Conservation (phyloP, 2,797 vertebrate genomes). For the Erithacus rubecula region DNA sequence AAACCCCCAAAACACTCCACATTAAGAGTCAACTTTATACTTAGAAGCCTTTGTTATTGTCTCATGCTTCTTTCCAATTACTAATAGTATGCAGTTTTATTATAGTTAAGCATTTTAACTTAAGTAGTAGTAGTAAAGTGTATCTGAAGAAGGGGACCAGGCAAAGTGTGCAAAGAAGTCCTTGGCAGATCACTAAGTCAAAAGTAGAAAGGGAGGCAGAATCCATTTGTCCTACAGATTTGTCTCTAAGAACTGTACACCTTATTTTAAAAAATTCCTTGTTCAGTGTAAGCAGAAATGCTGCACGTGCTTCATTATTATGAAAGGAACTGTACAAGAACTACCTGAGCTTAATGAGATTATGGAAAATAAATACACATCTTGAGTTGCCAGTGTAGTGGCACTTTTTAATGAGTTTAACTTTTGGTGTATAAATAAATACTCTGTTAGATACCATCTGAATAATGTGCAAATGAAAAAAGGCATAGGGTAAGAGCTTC, state of each 20-base stretch:
- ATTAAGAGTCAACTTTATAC: not conserved
- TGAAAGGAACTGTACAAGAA: not conserved
- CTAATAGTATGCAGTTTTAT: not conserved
- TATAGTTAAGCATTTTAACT: not conserved
- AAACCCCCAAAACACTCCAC: not conserved
- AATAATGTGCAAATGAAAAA: conserved; percentile 38
- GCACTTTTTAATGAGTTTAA: conserved; percentile 46
- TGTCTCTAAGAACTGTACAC: not conserved
- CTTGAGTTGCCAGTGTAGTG: not conserved
- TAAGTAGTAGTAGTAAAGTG: not conserved
- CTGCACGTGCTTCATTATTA: not conserved
- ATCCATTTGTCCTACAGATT: not conserved
- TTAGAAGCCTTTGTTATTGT: not conserved
- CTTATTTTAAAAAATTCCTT: not conserved
- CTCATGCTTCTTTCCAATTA: not conserved
- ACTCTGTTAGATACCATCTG: conserved; percentile 19
- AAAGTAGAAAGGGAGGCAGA: not conserved
- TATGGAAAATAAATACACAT: conserved; percentile 48
- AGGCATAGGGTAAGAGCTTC: not conserved
- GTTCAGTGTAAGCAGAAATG: not conserved
- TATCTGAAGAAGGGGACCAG: not conserved
- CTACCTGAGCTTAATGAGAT: conserved; percentile 53
- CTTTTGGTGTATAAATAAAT: conserved; percentile 36
- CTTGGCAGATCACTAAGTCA: not conserved
- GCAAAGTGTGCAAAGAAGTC: not conserved